phyloP scores from a whole-genome alignment of 2,888 invertebrate species.

The Panopea generosa region DNA sequence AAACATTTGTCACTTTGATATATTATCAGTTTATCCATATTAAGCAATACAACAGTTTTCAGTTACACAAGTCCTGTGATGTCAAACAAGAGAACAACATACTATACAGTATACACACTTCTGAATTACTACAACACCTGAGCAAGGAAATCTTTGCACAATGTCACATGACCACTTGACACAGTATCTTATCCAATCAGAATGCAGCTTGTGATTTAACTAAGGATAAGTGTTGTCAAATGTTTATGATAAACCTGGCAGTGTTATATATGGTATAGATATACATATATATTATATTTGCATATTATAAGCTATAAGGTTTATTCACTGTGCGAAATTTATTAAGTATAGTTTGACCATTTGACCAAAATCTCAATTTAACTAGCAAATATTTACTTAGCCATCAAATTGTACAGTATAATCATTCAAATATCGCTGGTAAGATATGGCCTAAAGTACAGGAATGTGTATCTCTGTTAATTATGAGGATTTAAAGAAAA shows the following conservation, averaged over 20 bases:
- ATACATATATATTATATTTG: no score
- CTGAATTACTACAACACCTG: conserved; percentile 4
- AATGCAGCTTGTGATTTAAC: conserved; percentile 31
- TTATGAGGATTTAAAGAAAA: no score
- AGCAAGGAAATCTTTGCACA: conserved; percentile 10
- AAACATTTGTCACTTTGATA: background rate
- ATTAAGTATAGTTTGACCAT: background rate
- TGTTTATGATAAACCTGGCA: background rate
- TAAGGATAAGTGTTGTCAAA: conserved; percentile 31
- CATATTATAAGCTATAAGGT: no score
- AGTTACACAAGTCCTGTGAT: no score
- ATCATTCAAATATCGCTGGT: background rate
- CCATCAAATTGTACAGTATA: background rate
- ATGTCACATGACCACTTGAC: conserved; percentile 57
- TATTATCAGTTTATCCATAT: background rate
- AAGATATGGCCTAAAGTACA: conserved; percentile 8
- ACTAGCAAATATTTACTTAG: conserved; percentile 17
- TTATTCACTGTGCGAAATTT: no score
- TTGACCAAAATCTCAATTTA: background rate
- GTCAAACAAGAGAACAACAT: no score
- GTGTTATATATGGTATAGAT: background rate
- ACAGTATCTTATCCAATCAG: conserved; percentile 49
- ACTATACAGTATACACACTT: conserved; percentile 1
- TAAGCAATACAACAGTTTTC: background rate
- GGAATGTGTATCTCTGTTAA: no score